Conservation (phyloP, 2,113 vertebrate genomes). For the Corynorhinus townsendii region DNA sequence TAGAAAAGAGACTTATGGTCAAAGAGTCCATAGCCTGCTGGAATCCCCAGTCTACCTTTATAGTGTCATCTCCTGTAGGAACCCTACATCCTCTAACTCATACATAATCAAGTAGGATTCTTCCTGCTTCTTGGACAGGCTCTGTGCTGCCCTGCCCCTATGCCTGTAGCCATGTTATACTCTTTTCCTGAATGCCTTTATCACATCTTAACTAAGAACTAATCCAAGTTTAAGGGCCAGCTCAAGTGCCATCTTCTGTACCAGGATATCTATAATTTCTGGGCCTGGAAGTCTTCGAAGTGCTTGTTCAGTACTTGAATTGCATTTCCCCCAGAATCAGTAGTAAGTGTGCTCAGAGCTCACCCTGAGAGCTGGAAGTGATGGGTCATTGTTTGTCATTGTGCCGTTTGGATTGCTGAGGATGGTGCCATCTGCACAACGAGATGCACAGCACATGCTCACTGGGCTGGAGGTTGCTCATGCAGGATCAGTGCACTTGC, state of each 20-base stretch:
- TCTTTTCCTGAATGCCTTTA: background rate
- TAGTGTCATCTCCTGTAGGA: background rate
- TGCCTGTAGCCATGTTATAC: no score
- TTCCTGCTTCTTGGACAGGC: background rate
- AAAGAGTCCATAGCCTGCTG: background rate
- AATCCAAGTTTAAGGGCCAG: background rate
- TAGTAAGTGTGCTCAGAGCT: background rate
- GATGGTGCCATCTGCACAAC: accelerated
- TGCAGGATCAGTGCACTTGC: background rate
- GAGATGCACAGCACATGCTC: accelerated
- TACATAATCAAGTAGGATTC: background rate
- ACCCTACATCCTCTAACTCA: background rate
- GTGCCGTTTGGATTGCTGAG: background rate
- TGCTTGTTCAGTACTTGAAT: background rate
- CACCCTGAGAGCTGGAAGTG: background rate
- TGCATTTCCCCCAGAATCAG: background rate
- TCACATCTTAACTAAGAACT: background rate
- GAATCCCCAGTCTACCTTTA: background rate
- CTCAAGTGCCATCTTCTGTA: background rate
- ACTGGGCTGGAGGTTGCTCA: no score
- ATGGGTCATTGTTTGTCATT: background rate
- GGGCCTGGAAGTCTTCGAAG: background rate
- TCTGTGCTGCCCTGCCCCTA: background rate
- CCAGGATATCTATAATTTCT: background rate
- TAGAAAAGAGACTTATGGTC: background rate